phyloP scores from a whole-genome alignment of 2,888 invertebrate genomes.

The Drosophila acutilabella region DNA sequence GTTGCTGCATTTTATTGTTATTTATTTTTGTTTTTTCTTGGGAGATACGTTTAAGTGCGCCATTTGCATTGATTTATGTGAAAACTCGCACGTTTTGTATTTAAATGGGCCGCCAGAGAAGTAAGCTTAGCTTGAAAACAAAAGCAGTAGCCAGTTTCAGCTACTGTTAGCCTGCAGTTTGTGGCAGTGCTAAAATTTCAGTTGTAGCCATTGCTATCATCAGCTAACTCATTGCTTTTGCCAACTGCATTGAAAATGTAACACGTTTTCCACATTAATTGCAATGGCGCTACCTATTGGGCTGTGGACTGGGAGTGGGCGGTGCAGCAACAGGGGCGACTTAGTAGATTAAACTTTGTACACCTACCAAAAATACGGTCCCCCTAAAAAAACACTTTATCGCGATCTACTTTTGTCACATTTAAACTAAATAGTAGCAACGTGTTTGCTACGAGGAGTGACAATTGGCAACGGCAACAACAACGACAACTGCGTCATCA shows the following conservation, averaged over 20 bases:
- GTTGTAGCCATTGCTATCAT: slow-evolving; percentile 53
- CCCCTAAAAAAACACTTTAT: slow-evolving; percentile 24
- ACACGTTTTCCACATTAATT: slow-evolving; percentile 71
- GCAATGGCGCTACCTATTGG: slow-evolving; percentile 44
- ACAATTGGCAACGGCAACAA: not conserved
- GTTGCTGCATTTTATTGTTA: slow-evolving; percentile 49
- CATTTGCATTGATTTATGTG: slow-evolving; percentile 76
- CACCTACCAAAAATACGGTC: slow-evolving; percentile 49
- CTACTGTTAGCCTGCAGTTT: slow-evolving; percentile 23
- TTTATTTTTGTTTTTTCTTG: slow-evolving; percentile 15
- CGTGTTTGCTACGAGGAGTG: slow-evolving; percentile 24
- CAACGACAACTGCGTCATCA: slow-evolving; percentile 11
- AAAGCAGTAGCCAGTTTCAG: slow-evolving; percentile 14
- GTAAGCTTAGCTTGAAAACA: slow-evolving; percentile 10
- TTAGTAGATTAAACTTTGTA: slow-evolving; percentile 27
- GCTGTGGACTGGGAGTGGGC: slow-evolving; percentile 26
- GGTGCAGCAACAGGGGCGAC: slow-evolving; percentile 1
- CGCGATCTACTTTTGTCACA: slow-evolving; percentile 70
- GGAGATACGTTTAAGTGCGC: slow-evolving; percentile 67
- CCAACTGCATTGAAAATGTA: slow-evolving; percentile 32
- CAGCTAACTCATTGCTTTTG: slow-evolving; percentile 50
- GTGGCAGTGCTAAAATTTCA: slow-evolving; percentile 16
- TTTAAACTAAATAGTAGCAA: slow-evolving; percentile 36
- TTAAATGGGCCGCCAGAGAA: slow-evolving; percentile 50
- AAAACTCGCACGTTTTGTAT: slow-evolving; percentile 73